Percentiles rank a stretch among this genome's conserved stretches.
These are phyloP conservation scores for Sander lucioperca DNA, from an alignment of 2,113 vertebrate genomes.

Conservation along the genomic window DNA sequence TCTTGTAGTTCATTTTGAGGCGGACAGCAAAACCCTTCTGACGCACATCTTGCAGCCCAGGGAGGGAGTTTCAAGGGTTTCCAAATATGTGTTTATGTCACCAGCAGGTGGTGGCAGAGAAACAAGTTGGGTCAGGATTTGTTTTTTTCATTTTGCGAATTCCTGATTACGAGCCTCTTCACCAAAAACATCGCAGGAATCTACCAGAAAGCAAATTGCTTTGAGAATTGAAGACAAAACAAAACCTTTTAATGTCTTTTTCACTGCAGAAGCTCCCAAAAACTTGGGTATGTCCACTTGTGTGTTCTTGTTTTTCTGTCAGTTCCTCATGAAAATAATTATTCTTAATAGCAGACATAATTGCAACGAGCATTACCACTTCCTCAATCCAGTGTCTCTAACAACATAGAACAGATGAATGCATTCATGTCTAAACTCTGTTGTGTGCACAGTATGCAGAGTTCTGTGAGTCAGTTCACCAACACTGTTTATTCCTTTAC, in stretches of 20 bases:
- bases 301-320: neutral
- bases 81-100: neutral
- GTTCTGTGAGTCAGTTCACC: constrained; percentile 19
- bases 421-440: constrained; percentile 4
- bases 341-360: neutral
- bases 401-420: constrained; percentile 5
- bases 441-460: neutral
- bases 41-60: neutral
- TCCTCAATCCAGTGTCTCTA: neutral
- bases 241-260: neutral
- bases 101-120: constrained; percentile 65
- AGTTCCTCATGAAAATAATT: neutral
- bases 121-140: neutral
- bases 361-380: neutral
- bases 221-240: neutral
- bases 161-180: neutral
- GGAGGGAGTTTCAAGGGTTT: neutral
- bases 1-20: neutral
- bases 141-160: neutral
- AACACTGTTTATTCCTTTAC: neutral
- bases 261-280: neutral
- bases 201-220: constrained; percentile 8
- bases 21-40: neutral
- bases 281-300: neutral
- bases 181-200: constrained; percentile 33